Base-by-base conservation (phyloP, 2,888 invertebrate genomes). In the Ichneumoninae sp. region DNA sequence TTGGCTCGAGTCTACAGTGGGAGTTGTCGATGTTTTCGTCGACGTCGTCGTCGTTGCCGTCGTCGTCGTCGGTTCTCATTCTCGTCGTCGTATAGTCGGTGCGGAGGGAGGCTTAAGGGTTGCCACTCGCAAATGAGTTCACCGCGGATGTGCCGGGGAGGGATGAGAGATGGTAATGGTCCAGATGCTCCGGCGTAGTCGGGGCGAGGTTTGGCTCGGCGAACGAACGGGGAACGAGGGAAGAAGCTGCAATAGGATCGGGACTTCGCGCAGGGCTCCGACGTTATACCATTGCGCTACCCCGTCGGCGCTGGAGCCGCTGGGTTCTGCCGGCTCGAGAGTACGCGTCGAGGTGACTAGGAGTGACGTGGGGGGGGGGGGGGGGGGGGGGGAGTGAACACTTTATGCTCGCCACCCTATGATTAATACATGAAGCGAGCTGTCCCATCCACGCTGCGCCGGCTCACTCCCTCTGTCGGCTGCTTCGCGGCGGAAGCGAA, bases 381-480 rank as follows among this genome's bases (percentile, higher is more conserved):
- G 73, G 77, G 54, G 30, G 26, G 57, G 26, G 26, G 26, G 26
- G 71, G 50, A 79, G 73, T 70, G 77, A 81, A 75, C 83, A 78
- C 79, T 87, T 87, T 87, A 81, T 77, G 68, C 81, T 83, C 74
- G 75, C 81, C 77, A 79, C 87, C 82, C 81, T 70, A 88, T 87
- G 88, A 89, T 89, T 89, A 89, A 89, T 88, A 86, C 87, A 81
- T 78, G 81, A 85, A 86, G 69, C 74, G 81, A 80, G 79, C 85
- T 86, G 88, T 89, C 87, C 83, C 75, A 85, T 85, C 73, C 88
- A 86, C 65, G 50, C 75, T 68, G 70, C 69, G 33, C 77, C 33
- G n/a, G 10, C 54, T 74, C 36, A 52, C 8, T 30, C 74, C 50
- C 26, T 30, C 47, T 30, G 40, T 47, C 44, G 30, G 40, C 52